phyloP scores from a whole-genome alignment of 2,888 invertebrate species.

The Dysmachus trigonus region DNA sequence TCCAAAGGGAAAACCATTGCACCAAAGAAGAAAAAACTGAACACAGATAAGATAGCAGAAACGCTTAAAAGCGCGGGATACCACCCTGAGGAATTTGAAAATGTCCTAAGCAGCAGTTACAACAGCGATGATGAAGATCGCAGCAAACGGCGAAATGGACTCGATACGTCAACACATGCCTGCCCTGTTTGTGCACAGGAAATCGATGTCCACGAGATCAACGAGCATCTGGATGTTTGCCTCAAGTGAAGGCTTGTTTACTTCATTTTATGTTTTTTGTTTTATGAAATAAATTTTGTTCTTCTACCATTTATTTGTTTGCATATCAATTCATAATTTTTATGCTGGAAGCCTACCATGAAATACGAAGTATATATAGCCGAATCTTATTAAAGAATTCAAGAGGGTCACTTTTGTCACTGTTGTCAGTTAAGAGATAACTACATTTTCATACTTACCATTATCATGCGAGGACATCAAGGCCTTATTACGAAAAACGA shows the following conservation, averaged over 20 bases:
- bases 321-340: too few species aligned
- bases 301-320: not conserved
- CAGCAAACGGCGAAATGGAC: conserved; percentile 54
- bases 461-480: too few species aligned
- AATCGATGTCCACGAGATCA: conserved; percentile 56
- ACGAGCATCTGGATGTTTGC: conserved; percentile 59
- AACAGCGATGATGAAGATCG: conserved; percentile 36
- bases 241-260: conserved; percentile 5
- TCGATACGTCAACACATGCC: conserved; percentile 55
- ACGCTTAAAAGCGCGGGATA: conserved; percentile 37
- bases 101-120: conserved; percentile 41
- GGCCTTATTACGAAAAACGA: too few species aligned
- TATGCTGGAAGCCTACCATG: too few species aligned
- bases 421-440: too few species aligned
- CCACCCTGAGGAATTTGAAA: conserved; percentile 21
- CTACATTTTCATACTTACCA: too few species aligned
- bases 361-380: too few species aligned
- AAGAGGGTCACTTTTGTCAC: too few species aligned
- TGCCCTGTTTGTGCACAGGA: conserved; percentile 60
- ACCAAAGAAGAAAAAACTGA: not conserved
- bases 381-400: too few species aligned
- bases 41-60: not conserved
- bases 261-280: not conserved
- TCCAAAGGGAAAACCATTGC: conserved; percentile 24
- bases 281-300: not conserved